These are phyloP conservation scores for Hipposideros larvatus DNA, from an alignment of 2,797 vertebrate species.

Conservation along the genomic window DNA sequence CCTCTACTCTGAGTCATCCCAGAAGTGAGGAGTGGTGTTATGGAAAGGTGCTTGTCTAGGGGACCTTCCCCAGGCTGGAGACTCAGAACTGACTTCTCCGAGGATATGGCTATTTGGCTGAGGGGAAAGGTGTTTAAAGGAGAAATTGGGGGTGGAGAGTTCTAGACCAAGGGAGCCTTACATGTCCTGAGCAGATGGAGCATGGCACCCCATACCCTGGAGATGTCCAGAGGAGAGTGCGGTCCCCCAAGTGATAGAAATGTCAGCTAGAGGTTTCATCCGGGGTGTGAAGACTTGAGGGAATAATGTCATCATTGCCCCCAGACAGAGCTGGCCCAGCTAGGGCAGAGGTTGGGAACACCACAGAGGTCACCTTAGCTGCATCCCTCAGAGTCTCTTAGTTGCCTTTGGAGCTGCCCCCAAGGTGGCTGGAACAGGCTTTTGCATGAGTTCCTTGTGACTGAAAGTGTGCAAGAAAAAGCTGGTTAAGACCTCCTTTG, in stretches of 20 bases:
- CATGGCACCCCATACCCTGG: neutral
- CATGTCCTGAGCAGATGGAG: neutral
- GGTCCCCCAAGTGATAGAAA: neutral
- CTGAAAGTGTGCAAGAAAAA: neutral
- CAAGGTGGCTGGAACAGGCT: neutral
- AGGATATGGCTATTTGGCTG: neutral
- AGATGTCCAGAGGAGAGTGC: neutral
- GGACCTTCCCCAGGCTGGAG: neutral
- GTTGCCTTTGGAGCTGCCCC: neutral
- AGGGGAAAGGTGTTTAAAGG: constrained; percentile 5
- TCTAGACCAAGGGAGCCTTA: neutral
- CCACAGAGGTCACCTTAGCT: neutral
- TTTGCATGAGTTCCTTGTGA: neutral
- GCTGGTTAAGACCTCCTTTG: neutral
- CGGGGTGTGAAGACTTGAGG: neutral
- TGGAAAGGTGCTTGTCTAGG: neutral
- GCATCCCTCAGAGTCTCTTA: neutral
- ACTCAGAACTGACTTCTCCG: neutral
- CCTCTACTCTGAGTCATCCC: neutral
- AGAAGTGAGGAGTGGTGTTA: neutral
- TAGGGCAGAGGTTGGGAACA: neutral
- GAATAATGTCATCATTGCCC: neutral
- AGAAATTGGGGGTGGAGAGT: neutral
- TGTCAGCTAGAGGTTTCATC: neutral
- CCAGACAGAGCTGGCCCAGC: neutral